Base-by-base conservation (phyloP, 2,888 invertebrate species). In the Tyria jacobaeae region DNA sequence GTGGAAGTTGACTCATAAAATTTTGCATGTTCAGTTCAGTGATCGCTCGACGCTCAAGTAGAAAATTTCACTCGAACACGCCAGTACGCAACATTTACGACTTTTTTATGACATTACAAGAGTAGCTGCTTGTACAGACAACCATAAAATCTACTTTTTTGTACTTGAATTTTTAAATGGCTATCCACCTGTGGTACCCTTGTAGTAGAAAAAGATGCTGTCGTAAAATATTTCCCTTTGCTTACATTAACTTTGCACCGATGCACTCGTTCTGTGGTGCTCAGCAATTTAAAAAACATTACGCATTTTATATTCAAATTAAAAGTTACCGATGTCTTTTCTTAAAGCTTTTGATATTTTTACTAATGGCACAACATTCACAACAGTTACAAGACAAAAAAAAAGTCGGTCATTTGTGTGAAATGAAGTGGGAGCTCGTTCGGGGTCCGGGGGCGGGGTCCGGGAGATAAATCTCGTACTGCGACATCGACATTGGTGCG, bases 41-140 rank as follows among this genome's bases (percentile, higher is more conserved):
- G 84, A 88, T 87, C 84, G 86, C 80, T 80, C 75, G 83, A 76
- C 79, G 81, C 83, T 89, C 85, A 78, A 86, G 84, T 80, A 83
- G 86, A 88, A 90, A 90, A 91, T 90, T 89, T 86, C 84, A 84
- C 83, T 86, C 82, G 84, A 84, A 86, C 83, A 83, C 81, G 83
- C 83, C 82, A 82, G 82, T 86, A 88, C 85, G 87, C 86, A 86
- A 85, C 89, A 84, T 92, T 92, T 91, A 90, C 91, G 91, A 88
- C 81, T 82, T 88, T 90, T 91, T 89, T 87, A 90, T 85, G 87
- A 85, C 86, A 82, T 84, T 83, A 86, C 82, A 83, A 85, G 85
- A 81, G 86, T 81, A 81, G 78, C 81, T 81, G 78, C 81, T 81
- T 79, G 76, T 81, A 80, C 77, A 85, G 83, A 85, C 84, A 79